A percentile compares a stretch with the other conserved stretches of the same genome.
These are phyloP conservation scores for Lethenteron camtschaticum DNA, from an alignment of 2,113 vertebrate species.

Conservation along the genomic window DNA sequence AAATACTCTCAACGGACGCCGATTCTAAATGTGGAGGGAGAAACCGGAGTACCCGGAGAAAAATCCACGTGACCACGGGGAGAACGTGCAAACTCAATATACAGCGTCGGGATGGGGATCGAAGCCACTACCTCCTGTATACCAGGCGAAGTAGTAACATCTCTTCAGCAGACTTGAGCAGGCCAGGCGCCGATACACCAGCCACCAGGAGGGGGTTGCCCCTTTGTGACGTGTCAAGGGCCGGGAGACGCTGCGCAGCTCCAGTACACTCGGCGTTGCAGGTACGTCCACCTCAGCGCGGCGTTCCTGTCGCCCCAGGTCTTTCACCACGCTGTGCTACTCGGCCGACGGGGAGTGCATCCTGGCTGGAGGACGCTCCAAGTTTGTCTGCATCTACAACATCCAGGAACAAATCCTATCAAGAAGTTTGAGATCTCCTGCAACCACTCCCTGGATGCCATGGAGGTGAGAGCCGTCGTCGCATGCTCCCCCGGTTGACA, in stretches of 20 bases:
- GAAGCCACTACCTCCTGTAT: no score
- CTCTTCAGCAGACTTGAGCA: neutral
- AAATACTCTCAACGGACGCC: no score
- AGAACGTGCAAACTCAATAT: no score
- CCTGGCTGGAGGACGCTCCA: constrained; percentile 66
- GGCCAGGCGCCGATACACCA: neutral
- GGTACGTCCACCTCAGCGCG: neutral
- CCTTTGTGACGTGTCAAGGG: neutral
- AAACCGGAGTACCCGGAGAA: no score
- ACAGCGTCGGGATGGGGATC: no score
- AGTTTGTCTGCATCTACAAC: constrained; percentile 83
- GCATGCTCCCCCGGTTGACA: no score
- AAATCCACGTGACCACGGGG: no score
- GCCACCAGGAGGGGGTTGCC: neutral
- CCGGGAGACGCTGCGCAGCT: no score
- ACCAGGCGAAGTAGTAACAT: no score
- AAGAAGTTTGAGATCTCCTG: constrained; percentile 95
- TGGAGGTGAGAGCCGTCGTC: constrained; percentile 40
- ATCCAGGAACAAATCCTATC: constrained; percentile 62
- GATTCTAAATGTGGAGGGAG: no score
- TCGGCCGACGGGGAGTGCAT: constrained; percentile 65
- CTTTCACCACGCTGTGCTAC: constrained; percentile 73
- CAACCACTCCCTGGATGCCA: constrained; percentile 77
- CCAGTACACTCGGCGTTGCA: neutral
- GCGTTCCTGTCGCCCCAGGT: constrained; percentile 21